Percentiles rank a stretch among this genome's conserved stretches.
Evolutionary conservation across 2,113 vertebrate species (phyloP).

Genomic region (Trachemys scripta): DNA sequence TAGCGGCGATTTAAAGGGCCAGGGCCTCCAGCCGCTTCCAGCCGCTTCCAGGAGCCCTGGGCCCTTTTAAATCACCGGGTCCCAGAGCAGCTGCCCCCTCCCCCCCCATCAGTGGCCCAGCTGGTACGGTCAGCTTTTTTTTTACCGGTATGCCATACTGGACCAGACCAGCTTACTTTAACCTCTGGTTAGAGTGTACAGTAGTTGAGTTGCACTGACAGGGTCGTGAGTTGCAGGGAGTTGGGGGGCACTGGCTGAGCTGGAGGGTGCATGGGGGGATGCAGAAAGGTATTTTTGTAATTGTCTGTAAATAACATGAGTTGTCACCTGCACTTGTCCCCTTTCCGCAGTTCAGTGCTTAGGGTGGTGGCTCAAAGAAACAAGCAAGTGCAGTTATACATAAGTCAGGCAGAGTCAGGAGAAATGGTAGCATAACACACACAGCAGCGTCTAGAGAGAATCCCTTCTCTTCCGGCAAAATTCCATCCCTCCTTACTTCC

Average conservation of each 20-base stretch:
- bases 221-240: neutral
- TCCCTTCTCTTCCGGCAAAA: neutral
- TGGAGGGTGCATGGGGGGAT: neutral
- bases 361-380: neutral
- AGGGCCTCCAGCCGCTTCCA: too few species aligned
- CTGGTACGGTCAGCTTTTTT: too few species aligned
- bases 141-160: too few species aligned
- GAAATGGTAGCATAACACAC: neutral
- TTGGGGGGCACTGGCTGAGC: neutral
- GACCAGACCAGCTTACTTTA: too few species aligned
- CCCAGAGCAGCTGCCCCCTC: too few species aligned
- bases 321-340: neutral
- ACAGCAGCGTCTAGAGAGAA: neutral
- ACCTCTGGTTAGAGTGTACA: neutral
- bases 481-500: neutral
- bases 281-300: neutral
- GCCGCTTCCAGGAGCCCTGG: too few species aligned
- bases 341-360: neutral
- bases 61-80: too few species aligned
- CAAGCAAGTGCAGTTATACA: neutral
- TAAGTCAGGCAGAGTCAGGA: neutral
- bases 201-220: neutral
- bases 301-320: neutral
- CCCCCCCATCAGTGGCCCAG: too few species aligned
- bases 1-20: too few species aligned